Conservation (phyloP, 2,797 vertebrate genomes). For the Siniperca scherzeri region DNA sequence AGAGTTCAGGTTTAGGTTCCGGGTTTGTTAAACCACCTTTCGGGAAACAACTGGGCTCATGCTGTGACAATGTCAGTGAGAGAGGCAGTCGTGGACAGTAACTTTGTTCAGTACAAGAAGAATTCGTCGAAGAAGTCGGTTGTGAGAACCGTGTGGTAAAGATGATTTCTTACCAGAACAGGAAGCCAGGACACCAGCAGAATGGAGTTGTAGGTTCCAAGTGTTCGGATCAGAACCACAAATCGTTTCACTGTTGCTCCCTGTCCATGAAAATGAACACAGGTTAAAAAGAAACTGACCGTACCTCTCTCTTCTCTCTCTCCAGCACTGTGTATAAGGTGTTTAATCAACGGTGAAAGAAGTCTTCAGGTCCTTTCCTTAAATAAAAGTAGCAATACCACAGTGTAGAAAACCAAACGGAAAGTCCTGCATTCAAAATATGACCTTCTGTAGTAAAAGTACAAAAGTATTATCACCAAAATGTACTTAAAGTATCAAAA, state of each 20-base stretch:
- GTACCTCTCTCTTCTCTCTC: neutral
- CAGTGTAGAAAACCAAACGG: neutral
- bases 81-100: neutral
- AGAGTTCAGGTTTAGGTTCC: too few relatives aligned
- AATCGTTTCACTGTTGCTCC: slow-evolving; percentile 98
- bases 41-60: too few relatives aligned
- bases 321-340: neutral
- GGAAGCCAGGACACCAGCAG: slow-evolving; percentile 98
- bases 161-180: slow-evolving; percentile 84
- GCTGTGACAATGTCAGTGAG: too few relatives aligned
- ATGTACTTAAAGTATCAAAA: neutral
- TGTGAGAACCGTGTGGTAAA: neutral
- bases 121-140: neutral
- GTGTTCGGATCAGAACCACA: slow-evolving; percentile 97
- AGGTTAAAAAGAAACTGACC: neutral
- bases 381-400: neutral
- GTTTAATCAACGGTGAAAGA: neutral
- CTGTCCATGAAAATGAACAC: slow-evolving; percentile 69
- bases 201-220: slow-evolving; percentile 98
- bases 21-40: too few relatives aligned
- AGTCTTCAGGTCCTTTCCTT: neutral
- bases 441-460: neutral
- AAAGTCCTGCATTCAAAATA: neutral
- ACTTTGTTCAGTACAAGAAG: neutral
- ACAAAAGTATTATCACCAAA: neutral